A percentile compares a stretch with the other conserved stretches of the same genome.
These are phyloP conservation scores for Bufotes viridis DNA, from an alignment of 2,797 vertebrate species.

Conservation along the genomic window DNA sequence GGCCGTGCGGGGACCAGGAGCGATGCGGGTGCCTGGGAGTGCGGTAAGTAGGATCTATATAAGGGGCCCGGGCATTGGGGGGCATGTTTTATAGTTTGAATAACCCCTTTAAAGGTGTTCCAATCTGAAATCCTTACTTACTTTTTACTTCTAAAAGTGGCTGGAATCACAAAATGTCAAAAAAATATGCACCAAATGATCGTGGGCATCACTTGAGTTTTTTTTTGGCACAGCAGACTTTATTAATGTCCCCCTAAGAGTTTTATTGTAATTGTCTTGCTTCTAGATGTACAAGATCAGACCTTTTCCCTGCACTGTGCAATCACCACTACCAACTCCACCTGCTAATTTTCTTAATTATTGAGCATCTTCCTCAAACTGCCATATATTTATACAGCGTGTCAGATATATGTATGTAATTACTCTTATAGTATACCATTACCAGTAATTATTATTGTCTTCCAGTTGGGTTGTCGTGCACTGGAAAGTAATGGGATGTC, in stretches of 20 bases:
- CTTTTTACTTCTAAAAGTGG: too few species aligned
- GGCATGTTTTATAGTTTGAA: too few species aligned
- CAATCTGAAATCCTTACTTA: too few species aligned
- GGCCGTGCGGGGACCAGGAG: too few species aligned
- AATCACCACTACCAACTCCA: conserved; percentile 1
- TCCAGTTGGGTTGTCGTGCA: background rate
- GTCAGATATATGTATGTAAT: conserved; percentile 22
- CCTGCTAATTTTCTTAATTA: conserved; percentile 26
- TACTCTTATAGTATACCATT: conserved; percentile 28
- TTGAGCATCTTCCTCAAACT: background rate
- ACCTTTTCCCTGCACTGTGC: background rate
- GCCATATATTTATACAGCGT: background rate
- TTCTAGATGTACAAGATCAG: background rate
- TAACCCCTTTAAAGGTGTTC: too few species aligned
- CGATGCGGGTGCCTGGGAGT: too few species aligned
- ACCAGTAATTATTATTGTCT: conserved; percentile 33
- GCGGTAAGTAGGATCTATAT: too few species aligned
- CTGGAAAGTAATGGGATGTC: background rate
- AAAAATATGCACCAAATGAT: too few species aligned
- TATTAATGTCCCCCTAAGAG: background rate
- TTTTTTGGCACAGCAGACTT: too few species aligned
- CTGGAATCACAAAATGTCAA: too few species aligned
- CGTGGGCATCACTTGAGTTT: too few species aligned
- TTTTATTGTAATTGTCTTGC: background rate
- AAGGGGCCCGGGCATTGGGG: too few species aligned